Conservation (phyloP, 2,113 vertebrate species). For the Lepidothrix coronata region DNA sequence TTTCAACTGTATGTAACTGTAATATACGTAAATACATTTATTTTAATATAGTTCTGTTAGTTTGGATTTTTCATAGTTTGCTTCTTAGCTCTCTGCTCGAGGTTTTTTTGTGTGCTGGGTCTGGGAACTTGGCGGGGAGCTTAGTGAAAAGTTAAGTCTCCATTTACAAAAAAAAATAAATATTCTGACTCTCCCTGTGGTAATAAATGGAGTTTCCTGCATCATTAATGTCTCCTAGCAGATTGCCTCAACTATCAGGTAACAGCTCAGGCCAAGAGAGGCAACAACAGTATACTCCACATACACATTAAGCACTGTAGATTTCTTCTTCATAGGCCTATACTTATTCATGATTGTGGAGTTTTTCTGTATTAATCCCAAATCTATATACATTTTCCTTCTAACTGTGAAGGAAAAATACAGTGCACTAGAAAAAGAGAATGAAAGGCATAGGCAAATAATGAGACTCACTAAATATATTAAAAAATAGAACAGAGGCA, state of each 20-base stretch:
- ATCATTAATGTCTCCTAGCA: background rate
- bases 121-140: too few relatives aligned
- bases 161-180: background rate
- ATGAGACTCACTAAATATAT: background rate
- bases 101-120: too few relatives aligned
- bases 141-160: background rate
- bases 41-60: too few relatives aligned
- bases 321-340: background rate
- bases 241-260: background rate
- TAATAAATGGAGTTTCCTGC: background rate
- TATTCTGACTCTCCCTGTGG: background rate
- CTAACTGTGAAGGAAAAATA: background rate
- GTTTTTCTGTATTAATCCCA: background rate
- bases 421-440: background rate
- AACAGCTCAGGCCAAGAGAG: background rate
- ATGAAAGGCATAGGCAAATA: background rate
- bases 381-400: background rate
- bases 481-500: background rate
- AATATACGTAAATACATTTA: too few relatives aligned
- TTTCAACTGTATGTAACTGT: too few relatives aligned
- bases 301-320: fast-evolving
- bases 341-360: background rate
- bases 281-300: background rate
- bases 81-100: too few relatives aligned
- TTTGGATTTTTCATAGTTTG: too few relatives aligned